phyloP scores from a whole-genome alignment of 2,113 vertebrate genomes.

The Xyliphius kryptos region DNA sequence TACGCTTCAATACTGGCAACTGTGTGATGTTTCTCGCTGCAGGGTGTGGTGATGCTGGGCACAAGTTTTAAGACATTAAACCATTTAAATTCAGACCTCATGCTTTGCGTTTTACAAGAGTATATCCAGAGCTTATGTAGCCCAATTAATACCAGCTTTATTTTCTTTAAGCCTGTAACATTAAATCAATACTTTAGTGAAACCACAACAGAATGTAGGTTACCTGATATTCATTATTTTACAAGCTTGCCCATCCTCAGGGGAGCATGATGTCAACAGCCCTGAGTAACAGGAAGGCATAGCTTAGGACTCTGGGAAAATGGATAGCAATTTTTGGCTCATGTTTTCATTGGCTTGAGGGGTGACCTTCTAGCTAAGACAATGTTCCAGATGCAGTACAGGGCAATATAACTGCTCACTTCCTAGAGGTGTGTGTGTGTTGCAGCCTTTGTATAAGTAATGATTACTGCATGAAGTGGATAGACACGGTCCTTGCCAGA shows the following conservation, averaged over 20 bases:
- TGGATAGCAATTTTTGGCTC: slow-evolving; percentile 45
- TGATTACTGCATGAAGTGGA: neutral
- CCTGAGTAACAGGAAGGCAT: slow-evolving; percentile 49
- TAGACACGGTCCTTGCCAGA: neutral
- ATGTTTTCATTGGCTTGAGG: slow-evolving; percentile 51
- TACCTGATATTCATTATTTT: neutral
- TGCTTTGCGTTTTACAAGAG: neutral
- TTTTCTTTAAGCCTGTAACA: too few species aligned
- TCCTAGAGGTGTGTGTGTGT: too few species aligned
- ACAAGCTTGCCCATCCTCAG: neutral
- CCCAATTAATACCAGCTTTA: too few species aligned
- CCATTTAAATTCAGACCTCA: neutral
- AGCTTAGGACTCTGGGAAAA: slow-evolving; percentile 45
- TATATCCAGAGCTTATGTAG: neutral
- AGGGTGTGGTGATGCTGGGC: slow-evolving; percentile 14
- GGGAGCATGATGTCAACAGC: slow-evolving; percentile 36
- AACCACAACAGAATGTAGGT: slow-evolving; percentile 1
- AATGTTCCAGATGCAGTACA: slow-evolving; percentile 14
- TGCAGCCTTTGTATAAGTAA: too few species aligned
- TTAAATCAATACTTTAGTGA: neutral
- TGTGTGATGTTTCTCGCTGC: neutral
- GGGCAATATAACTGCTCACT: neutral
- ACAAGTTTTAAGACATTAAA: neutral
- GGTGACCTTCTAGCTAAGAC: slow-evolving; percentile 26
- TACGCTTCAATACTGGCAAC: neutral